These are phyloP conservation scores for Sebastes steindachneri DNA, from an alignment of 2,797 vertebrate species.

Conservation along the genomic window DNA sequence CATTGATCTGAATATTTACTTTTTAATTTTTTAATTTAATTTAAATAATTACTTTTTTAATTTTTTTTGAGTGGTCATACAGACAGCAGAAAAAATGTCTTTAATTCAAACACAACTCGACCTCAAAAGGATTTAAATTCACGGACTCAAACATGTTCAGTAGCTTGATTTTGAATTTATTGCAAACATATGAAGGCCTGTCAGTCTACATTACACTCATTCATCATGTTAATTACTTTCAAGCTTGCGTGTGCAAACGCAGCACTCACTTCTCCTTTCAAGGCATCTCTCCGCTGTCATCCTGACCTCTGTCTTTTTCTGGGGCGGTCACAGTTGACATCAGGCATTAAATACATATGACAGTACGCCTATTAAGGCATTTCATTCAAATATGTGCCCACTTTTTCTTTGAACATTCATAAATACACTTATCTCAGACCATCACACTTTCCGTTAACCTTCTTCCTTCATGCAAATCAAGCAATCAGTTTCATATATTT, in stretches of 20 bases:
- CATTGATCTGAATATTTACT: not conserved
- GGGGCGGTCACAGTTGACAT: slow-evolving; percentile 37
- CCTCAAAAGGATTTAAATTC: slow-evolving; percentile 24
- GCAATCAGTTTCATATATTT: slow-evolving; percentile 36
- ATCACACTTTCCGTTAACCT: slow-evolving; percentile 47
- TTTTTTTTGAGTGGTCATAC: not conserved
- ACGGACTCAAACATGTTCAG: slow-evolving; percentile 50
- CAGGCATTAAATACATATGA: slow-evolving; percentile 14
- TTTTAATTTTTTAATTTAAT: not conserved
- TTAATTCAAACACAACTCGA: not conserved
- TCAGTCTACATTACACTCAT: slow-evolving; percentile 65
- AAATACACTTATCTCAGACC: slow-evolving; percentile 68
- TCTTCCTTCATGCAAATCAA: slow-evolving; percentile 48
- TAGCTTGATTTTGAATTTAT: slow-evolving; percentile 77
- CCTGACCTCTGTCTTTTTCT: slow-evolving; percentile 42
- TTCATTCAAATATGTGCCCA: slow-evolving; percentile 14
- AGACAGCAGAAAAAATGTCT: not conserved
- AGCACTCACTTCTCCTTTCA: slow-evolving; percentile 56
- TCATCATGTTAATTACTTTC: slow-evolving; percentile 59
- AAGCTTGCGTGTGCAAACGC: slow-evolving; percentile 67
- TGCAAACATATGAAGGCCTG: slow-evolving; percentile 67
- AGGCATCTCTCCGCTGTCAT: slow-evolving; percentile 44
- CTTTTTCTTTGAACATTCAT: slow-evolving; percentile 28
- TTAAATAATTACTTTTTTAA: no score
- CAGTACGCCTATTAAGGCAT: not conserved